Percentiles rank a stretch among this genome's conserved stretches.
These are phyloP conservation scores for Scotopteryx bipunctaria DNA, from an alignment of 2,888 invertebrate species.

Conservation along the genomic window DNA sequence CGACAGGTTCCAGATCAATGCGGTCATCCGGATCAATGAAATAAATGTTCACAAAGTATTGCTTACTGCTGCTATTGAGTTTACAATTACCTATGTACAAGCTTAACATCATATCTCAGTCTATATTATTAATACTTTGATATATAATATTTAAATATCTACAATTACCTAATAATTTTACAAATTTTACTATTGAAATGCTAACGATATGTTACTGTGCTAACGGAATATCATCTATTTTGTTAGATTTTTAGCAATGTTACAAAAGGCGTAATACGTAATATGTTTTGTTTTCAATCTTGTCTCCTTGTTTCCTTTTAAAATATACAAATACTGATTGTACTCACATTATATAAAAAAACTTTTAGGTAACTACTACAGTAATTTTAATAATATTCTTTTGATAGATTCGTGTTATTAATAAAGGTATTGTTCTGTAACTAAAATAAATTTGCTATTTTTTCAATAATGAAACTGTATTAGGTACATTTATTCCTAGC, in stretches of 20 bases:
- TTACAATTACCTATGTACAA: constrained; percentile 47
- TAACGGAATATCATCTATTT: too few species aligned
- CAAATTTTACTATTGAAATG: constrained; percentile 38
- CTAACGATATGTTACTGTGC: constrained; percentile 51
- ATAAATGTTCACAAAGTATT: background rate
- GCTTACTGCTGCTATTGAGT: constrained; percentile 1
- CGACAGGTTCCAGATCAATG: too few species aligned
- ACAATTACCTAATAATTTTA: constrained; percentile 39
- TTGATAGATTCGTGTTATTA: background rate
- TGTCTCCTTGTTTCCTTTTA: too few species aligned
- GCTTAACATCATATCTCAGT: constrained; percentile 63
- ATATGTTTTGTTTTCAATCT: too few species aligned
- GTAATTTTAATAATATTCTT: background rate
- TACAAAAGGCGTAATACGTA: too few species aligned
- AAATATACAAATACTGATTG: too few species aligned
- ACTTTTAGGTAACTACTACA: too few species aligned
- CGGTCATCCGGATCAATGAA: too few species aligned
- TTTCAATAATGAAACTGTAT: background rate
- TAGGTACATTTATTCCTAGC: background rate
- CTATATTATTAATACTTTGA: constrained; percentile 69
- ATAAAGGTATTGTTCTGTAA: background rate
- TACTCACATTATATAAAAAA: too few species aligned
- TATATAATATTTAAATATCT: constrained; percentile 44
- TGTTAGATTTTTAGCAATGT: too few species aligned
- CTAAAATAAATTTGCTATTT: background rate